These are phyloP conservation scores for Daktulosphaira vitifoliae DNA, from an alignment of 1,140 invertebrate species.

Conservation along the genomic window DNA sequence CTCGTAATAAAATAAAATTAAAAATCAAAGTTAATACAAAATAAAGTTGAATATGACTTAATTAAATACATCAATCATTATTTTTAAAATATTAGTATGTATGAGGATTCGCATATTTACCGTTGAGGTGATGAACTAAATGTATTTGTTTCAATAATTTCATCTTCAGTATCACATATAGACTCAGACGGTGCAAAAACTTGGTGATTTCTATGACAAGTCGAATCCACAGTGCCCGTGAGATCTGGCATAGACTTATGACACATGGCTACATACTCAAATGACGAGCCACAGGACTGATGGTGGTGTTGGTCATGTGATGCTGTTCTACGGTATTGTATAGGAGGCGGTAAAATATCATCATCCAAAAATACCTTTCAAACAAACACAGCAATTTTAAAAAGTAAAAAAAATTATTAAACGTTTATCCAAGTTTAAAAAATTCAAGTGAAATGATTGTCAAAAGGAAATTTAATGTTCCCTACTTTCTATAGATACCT, in stretches of 20 bases:
- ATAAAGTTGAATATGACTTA: too few relatives aligned
- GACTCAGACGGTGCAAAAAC: neutral
- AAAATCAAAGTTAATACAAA: too few relatives aligned
- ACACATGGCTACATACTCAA: slow-evolving; percentile 42
- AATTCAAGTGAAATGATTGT: too few relatives aligned
- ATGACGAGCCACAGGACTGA: neutral
- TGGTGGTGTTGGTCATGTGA: slow-evolving; percentile 6
- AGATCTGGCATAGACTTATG: slow-evolving; percentile 79
- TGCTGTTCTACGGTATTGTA: slow-evolving; percentile 12
- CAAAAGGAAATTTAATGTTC: too few relatives aligned
- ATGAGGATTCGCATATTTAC: too few relatives aligned
- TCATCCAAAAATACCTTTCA: slow-evolving; percentile 34
- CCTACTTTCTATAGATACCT: too few relatives aligned
- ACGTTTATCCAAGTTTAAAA: too few relatives aligned
- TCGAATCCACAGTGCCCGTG: slow-evolving; percentile 47
- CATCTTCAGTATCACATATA: neutral
- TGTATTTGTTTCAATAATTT: slow-evolving; percentile 10
- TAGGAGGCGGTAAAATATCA: slow-evolving; percentile 14
- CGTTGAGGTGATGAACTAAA: neutral
- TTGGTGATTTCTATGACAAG: neutral
- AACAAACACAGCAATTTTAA: neutral
- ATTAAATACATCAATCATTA: too few relatives aligned
- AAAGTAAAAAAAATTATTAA: neutral
- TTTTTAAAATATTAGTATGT: too few relatives aligned
- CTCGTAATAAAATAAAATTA: too few relatives aligned